Base-by-base conservation (phyloP, 2,113 vertebrate species). In the Epinephelus cyanopodus region DNA sequence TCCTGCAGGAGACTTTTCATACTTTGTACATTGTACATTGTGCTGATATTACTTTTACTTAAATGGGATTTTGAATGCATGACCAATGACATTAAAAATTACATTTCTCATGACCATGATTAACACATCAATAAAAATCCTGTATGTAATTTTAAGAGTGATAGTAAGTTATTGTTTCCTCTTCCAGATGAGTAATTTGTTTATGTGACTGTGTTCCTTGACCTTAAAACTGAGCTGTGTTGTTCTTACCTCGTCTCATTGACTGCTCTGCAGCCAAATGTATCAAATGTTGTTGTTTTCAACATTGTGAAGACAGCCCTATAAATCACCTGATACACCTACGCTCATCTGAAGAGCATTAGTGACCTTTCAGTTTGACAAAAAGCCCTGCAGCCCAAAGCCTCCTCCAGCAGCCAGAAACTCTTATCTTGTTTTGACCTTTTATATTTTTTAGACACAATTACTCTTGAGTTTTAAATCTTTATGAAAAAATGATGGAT, bases 311-410 rank as follows among this genome's bases (percentile, higher is more conserved):
- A 86, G 90, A 91, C 80, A 91, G 78, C 15, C 65, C 47, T 57
- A 92, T 95, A 90, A 87, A 95, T 95, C 95, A 93, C 33, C 12
- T 42, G 53, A 60, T 8, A 37, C 8, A 39, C 27, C 18, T 23
- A 18, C 65, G 18, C 86, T 79, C 71, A 62, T 87, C 82, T 83
- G 52, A 87, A 66, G 72, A 58, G 39, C 69, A 48, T 92, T 87
- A 92, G 75, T 71, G 82, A 92, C 87, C 93, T 89, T 93, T 95
- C 93, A 95, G 79, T 93, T 87, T 95, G 93, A 94, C 77, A 84
- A 86, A 95, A 89, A 80, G 84, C 62, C 68, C 27, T 47, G 33
- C 53, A 45, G 73, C 70, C 42, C 29, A n/a, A 45, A 81, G 54
- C 47, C 29, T 75, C 23, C 5, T 50, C 1, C 0, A 67, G 29